These are phyloP conservation scores for Eospalax fontanierii DNA, from an alignment of 2,797 vertebrate genomes.

Conservation along the genomic window DNA sequence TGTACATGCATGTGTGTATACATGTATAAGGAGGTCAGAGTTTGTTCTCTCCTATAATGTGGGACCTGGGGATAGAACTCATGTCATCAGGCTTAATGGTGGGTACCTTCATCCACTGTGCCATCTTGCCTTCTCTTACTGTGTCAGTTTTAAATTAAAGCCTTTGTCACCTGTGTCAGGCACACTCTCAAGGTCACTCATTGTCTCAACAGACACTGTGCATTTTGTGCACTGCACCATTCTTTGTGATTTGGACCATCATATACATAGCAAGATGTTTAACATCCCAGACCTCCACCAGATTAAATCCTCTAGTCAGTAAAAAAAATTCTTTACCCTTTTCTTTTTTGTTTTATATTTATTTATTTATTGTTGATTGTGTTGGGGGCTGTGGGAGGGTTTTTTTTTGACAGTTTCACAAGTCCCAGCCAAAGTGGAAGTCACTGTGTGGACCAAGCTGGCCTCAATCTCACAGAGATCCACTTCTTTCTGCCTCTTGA, in stretches of 20 bases:
- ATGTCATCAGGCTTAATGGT: not conserved
- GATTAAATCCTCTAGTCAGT: not conserved
- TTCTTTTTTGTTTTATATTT: not conserved
- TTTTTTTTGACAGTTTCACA: too few relatives aligned
- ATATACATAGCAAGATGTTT: not conserved
- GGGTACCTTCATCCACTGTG: not conserved
- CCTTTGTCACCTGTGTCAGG: not conserved
- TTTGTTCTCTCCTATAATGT: not conserved
- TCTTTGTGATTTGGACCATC: slow-evolving; percentile 4
- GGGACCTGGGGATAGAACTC: not conserved
- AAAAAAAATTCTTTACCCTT: not conserved
- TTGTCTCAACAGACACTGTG: not conserved
- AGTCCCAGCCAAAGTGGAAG: too few relatives aligned
- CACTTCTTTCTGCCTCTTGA: too few relatives aligned
- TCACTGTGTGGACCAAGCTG: too few relatives aligned
- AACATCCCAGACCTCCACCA: not conserved
- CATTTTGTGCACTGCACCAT: not conserved
- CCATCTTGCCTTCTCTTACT: not conserved
- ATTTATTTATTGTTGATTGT: too few relatives aligned
- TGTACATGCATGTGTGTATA: not conserved
- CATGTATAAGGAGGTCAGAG: not conserved
- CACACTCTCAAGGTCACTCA: not conserved
- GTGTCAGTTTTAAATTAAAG: not conserved
- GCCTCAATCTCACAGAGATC: too few relatives aligned
- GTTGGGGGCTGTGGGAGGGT: too few relatives aligned